Percentiles rank a stretch among this genome's conserved stretches.
These are phyloP conservation scores for Cotesia typhae DNA, from an alignment of 1,140 invertebrate genomes.

Conservation along the genomic window DNA sequence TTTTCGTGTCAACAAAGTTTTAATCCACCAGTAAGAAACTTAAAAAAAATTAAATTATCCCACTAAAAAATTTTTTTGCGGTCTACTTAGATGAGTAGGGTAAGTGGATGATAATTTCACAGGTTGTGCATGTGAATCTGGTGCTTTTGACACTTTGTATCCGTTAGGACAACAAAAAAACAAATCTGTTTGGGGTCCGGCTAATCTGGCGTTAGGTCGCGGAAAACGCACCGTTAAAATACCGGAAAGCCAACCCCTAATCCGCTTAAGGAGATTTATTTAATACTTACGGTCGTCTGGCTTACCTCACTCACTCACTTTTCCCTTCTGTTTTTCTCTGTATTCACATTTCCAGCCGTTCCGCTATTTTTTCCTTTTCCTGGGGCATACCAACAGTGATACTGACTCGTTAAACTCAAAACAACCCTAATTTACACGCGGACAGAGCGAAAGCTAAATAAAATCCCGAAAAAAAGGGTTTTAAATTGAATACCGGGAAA, in stretches of 20 bases:
- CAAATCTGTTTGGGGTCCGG: slow-evolving; percentile 53
- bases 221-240: slow-evolving; percentile 61
- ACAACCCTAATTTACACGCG: slow-evolving; percentile 1
- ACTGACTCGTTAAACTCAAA: slow-evolving; percentile 14
- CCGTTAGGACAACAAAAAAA: slow-evolving; percentile 25
- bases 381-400: neutral
- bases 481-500: slow-evolving; percentile 13
- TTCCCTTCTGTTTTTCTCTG: slow-evolving; percentile 26
- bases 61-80: too few species aligned
- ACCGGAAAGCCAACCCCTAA: slow-evolving; percentile 60
- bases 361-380: slow-evolving; percentile 7
- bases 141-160: slow-evolving; percentile 9
- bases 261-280: slow-evolving; percentile 62
- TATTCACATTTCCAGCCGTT: slow-evolving; percentile 19
- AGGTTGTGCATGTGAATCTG: neutral
- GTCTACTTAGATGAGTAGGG: too few species aligned
- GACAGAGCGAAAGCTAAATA: slow-evolving; percentile 5
- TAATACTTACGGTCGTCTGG: slow-evolving; percentile 60
- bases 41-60: too few species aligned
- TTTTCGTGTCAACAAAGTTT: too few species aligned
- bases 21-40: too few species aligned
- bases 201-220: slow-evolving; percentile 55
- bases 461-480: slow-evolving; percentile 13
- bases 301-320: slow-evolving; percentile 50
- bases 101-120: too few species aligned